These are phyloP conservation scores for Sepiola atlantica DNA, from an alignment of 2,888 invertebrate species.

Conservation along the genomic window DNA sequence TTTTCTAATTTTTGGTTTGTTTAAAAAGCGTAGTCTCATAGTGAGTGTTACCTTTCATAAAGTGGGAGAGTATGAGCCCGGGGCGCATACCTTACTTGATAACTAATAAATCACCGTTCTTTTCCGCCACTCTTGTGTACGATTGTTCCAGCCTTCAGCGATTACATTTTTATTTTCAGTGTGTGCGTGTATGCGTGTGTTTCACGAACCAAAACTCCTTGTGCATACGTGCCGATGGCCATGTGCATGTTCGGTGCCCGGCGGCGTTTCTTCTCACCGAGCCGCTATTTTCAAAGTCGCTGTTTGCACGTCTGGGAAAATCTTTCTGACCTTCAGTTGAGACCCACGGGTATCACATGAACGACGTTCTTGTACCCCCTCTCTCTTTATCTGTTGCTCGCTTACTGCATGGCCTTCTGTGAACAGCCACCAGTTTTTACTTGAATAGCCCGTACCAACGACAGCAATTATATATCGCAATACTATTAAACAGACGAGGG, in stretches of 20 bases:
- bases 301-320: slow-evolving; percentile 1
- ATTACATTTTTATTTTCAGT: too few species aligned
- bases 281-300: background rate
- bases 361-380: background rate
- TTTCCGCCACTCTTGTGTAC: too few species aligned
- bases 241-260: background rate
- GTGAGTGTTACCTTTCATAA: too few species aligned
- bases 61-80: too few species aligned
- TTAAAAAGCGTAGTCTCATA: too few species aligned
- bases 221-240: background rate
- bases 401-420: background rate
- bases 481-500: background rate
- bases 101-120: too few species aligned
- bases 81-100: too few species aligned
- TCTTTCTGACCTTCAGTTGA: background rate
- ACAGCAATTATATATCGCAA: background rate
- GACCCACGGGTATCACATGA: slow-evolving; percentile 32
- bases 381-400: background rate
- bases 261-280: background rate
- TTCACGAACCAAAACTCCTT: background rate
- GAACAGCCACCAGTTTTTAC: background rate
- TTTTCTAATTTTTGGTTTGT: too few species aligned
- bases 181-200: background rate
- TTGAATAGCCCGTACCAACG: background rate
- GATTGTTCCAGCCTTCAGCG: too few species aligned